Base-by-base conservation (phyloP, 1,140 invertebrate species). In the Zaprionus nigranus region DNA sequence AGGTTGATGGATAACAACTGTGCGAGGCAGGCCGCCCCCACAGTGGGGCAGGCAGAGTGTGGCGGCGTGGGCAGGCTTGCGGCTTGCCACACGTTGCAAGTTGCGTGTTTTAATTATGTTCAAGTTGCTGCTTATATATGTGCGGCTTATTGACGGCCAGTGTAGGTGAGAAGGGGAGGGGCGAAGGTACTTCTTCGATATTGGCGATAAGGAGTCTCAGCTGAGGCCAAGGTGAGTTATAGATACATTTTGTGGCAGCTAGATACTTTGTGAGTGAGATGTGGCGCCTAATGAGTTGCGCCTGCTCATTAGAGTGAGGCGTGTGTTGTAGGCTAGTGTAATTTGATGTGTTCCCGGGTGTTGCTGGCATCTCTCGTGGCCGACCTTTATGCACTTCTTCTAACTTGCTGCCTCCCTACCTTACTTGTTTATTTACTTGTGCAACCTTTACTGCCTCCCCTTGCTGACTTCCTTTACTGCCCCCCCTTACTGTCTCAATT, bases 81-180 rank as follows among this genome's bases (percentile, higher is more conserved):
- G 40, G 40, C 40, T 17, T 46, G 40, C 40, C 40, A 46, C 40
- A 46, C n/a, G 40, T 46, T 46, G 40, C 40, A 51, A 17, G 53
- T 70, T 75, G 59, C 40, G 15, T 59, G 69, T 75, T 70, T 70
- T 69, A 75, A 75, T 75, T 75, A 75, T 75, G 66, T 57, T 70
- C 40, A 69, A 70, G 66, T 24, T 75, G 72, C 66, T 15, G 65
- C 57, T 75, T 70, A 75, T 75, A 59, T 58, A 66, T n/a, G 38
- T 40, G 38, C 5, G 9, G 9, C 30, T 34, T 11, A 11, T 34
- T 34, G 38, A 6, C 5, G 13, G 38, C 5, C 13, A n/a, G 38
- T 43, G 40, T 6, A 17, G n/a, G 40, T n/a, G 6, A 7, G 40
- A 0, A 7, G 40, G 40, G 40, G 36, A 13, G 4, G 40, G 40